phyloP scores from a whole-genome alignment of 37 sponge, comb jelly and placozoan genomes.

The Beroe forskalii region DNA sequence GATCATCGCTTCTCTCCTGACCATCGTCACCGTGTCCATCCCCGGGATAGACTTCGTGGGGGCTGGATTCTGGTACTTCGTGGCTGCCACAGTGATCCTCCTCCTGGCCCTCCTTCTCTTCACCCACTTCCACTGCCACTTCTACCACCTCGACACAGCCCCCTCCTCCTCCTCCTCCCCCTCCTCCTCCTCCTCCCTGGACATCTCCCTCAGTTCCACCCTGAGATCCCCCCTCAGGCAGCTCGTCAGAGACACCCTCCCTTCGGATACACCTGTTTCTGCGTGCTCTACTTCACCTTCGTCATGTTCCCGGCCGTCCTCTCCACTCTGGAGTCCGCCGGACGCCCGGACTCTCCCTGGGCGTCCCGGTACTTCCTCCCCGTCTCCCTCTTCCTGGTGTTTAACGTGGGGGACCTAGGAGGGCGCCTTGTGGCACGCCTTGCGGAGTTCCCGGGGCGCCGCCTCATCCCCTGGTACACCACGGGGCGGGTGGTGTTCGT shows the following conservation, averaged over 20 bases:
- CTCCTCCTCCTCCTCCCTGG: background rate
- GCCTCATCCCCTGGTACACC: constrained; percentile 53
- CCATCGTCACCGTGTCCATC: constrained; percentile 54
- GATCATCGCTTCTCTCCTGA: constrained; percentile 29
- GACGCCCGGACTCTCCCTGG: background rate
- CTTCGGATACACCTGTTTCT: constrained; percentile 17
- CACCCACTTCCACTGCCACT: constrained; percentile 30
- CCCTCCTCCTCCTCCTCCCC: background rate
- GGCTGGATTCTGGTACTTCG: constrained; percentile 60
- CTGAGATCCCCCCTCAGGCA: background rate
- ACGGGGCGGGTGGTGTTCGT: constrained; percentile 15
- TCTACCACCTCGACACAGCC: background rate
- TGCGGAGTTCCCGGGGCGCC: constrained; percentile 26
- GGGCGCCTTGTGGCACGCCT: constrained; percentile 14
- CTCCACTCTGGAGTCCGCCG: background rate
- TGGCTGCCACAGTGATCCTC: constrained; percentile 3
- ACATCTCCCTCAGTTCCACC: background rate
- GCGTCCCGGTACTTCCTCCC: constrained; percentile 41
- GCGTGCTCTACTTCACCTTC: constrained; percentile 26
- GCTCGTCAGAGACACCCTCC: constrained; percentile 11
- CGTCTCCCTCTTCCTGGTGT: constrained; percentile 21
- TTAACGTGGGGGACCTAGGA: constrained; percentile 34
- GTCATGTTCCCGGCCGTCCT: constrained; percentile 59
- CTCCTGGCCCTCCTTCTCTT: constrained; percentile 13
- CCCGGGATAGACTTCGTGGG: constrained; percentile 62